Conservation (phyloP, 1,140 invertebrate species). For the Phortica variegata region DNA sequence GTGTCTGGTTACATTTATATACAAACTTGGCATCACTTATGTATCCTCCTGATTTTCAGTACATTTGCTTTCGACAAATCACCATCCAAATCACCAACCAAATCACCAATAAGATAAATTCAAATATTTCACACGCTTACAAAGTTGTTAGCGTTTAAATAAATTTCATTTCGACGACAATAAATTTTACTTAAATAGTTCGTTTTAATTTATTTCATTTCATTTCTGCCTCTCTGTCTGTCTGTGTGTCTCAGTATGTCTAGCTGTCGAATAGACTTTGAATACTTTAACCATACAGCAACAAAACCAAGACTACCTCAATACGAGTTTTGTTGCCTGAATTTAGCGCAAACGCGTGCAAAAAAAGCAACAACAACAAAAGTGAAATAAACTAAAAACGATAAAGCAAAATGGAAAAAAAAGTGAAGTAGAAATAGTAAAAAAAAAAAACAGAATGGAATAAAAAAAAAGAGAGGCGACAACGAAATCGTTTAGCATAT, state of each 20-base stretch:
- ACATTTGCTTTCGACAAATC: too few species aligned
- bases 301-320: slow-evolving; percentile 43
- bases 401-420: slow-evolving; percentile 15
- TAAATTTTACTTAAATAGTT: neutral
- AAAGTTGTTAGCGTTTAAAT: too few species aligned
- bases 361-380: neutral
- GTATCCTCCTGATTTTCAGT: too few species aligned
- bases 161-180: too few species aligned
- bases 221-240: slow-evolving; percentile 4
- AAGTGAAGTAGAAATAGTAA: slow-evolving; percentile 2
- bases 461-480: slow-evolving; percentile 1
- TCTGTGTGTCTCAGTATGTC: too few species aligned
- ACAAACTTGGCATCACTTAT: too few species aligned
- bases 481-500: slow-evolving; percentile 46
- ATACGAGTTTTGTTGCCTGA: slow-evolving; percentile 49
- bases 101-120: too few species aligned
- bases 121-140: too few species aligned
- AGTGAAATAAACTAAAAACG: neutral
- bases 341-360: slow-evolving; percentile 16
- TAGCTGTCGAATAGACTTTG: too few species aligned
- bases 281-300: slow-evolving; percentile 8
- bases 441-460: neutral
- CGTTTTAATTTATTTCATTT: slow-evolving; percentile 2
- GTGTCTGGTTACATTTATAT: too few species aligned
- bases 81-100: too few species aligned